A percentile compares a stretch with the other conserved stretches of the same genome.
Evolutionary conservation across 2,113 vertebrate genomes (phyloP).

Genomic region (Rousettus leschenaultii): DNA sequence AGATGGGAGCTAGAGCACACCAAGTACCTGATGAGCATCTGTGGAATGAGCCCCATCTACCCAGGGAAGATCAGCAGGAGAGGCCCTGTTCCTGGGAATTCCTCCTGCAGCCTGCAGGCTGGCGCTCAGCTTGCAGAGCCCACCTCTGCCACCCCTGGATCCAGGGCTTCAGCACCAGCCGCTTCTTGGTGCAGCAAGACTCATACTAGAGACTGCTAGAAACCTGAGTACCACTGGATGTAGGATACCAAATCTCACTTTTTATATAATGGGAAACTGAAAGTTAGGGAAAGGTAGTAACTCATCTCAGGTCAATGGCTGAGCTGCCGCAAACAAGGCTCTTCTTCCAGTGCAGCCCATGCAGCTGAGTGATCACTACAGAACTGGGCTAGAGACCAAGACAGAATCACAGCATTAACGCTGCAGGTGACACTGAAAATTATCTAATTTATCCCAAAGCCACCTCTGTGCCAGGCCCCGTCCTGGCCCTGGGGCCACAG

Average conservation of each 20-base stretch:
- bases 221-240: neutral
- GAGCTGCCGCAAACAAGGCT: neutral
- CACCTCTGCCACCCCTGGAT: neutral
- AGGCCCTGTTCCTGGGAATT: neutral
- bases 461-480: neutral
- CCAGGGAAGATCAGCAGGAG: too few relatives aligned
- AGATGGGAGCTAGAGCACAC: neutral
- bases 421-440: neutral
- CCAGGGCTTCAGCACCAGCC: neutral
- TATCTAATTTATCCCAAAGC: rapidly evolving
- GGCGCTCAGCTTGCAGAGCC: neutral
- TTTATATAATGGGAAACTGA: neutral
- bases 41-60: rapidly evolving
- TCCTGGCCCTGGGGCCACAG: neutral
- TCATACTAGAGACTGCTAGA: neutral
- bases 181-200: neutral
- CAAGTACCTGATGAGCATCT: neutral
- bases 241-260: neutral
- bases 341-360: rapidly evolving
- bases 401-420: neutral
- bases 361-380: neutral
- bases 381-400: neutral
- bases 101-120: rapidly evolving
- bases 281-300: neutral
- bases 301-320: neutral